Evolutionary conservation across 2,113 vertebrate species (phyloP), one percentile per base, ranked within the genome.

Genomic region (Brachyistius frenatus): DNA sequence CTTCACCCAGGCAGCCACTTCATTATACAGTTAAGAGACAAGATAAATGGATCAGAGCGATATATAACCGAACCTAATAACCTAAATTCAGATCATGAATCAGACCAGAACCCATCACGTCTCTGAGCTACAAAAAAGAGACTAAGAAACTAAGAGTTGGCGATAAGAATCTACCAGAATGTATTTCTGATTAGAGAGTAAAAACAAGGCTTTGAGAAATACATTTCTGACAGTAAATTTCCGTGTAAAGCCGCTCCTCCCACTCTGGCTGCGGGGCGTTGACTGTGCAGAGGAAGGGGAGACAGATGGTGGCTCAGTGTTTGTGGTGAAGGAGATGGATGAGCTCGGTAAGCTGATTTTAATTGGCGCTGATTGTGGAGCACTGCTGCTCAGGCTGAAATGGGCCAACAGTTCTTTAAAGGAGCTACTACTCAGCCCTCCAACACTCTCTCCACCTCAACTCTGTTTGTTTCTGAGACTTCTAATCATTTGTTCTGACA

Each of bases 241-340:
- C 23, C 37, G 49, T 4, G 9, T 73, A 30, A 53, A 67, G 49
- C 14, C 31, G 1, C 72, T 58, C 74, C 61, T 61, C 32, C 16
- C 33, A 37, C 7, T 31, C 35, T 4, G 44, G 9, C 23, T 30
- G 46, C 15, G 36, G 16, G 30, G 56, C 4, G 57, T 14, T 41
- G 0, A n/a, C 7, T 1, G n/a, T 15, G 49, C 49, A 66, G 66
- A 32, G 23, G 61, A 56, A 47, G 23, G 39, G 39, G 62, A 69
- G 79, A 81, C 88, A 85, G 89, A 92, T 89, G 90, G 89, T 31
- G 44, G 37, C 56, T 63, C n/a, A 36, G 69, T 31, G 61, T 54
- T 52, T 62, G 60, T 58, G 53, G 23, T 64, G 72, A 68, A 36
- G 57, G 33, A 64, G 72, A 54, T 50, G 71, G 44, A 81, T 49